Base-by-base conservation (phyloP, 2,888 invertebrate genomes). In the Hydroisotoma schaefferi region DNA sequence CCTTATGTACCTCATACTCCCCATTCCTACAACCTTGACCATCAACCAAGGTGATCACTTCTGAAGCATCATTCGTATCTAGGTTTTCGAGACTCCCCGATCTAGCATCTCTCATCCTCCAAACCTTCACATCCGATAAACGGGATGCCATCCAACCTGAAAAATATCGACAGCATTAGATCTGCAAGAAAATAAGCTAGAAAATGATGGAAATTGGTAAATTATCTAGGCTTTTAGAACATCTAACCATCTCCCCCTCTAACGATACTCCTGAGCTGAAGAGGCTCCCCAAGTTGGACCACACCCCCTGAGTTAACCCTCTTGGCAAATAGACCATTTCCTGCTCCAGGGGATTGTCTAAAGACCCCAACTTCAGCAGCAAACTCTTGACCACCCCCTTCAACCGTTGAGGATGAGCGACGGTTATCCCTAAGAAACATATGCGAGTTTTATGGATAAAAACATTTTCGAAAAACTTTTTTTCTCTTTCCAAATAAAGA, bases 351-450 rank as follows among this genome's bases (percentile, higher is more conserved):
- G 61, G 67, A 70, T 58, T 72, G 72, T 20, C 70, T 55, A 33
- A 72, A 72, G 20, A 72, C 65, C 1, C 69, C 72, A 1, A 72
- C 68, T 52, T 72, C 72, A 6, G 70, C 70, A 15, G 67, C 70
- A 56, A 72, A 72, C 18, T 70, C 70, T 46, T 71, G 69, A 12
- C 56, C 55, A 3, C 69, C 70, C 12, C 72, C 72, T 55, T 67
- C 69, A 5, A 71, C 72, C 1, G 69, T 70, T 4, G 70, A 69
- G 2, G 69, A 68, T 2, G 70, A 69, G 2, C 66, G 65, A 15
- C 72, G 59, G 47, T 61, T 63, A 18, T 68, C 65, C 52, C 67
- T 67, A 27, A 10, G 28, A 27, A 33, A 33, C n/a, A 37, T 4
- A 27, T 20, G n/a, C 29, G 10, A 44, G 8, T 44, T 44, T 44